Conservation (phyloP, 1,140 invertebrate genomes). For the Megathymus violae region DNA sequence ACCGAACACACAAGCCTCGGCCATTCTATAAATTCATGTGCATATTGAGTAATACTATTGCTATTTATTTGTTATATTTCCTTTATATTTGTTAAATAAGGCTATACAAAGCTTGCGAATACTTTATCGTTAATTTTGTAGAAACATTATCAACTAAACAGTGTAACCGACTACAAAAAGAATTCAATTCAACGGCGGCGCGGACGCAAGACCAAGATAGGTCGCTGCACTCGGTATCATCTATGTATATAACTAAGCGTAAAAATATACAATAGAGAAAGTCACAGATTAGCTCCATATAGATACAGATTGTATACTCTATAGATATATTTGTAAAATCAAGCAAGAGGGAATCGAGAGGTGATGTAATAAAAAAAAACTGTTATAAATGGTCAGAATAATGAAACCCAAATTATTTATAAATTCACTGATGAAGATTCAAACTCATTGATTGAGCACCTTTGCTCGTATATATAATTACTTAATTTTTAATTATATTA, state of each 20-base stretch:
- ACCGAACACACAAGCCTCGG: conserved; percentile 72
- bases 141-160: conserved; percentile 5
- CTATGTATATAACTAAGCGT: background rate
- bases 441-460: no score
- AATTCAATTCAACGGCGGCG: conserved; percentile 50
- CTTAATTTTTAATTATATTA: no score
- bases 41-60: conserved; percentile 28
- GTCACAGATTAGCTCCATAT: no score
- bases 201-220: conserved; percentile 45
- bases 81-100: background rate
- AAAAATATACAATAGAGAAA: no score
- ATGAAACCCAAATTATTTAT: no score
- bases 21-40: conserved; percentile 61
- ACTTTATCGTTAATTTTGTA: background rate
- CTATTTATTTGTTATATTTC: background rate
- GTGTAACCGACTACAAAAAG: conserved; percentile 28
- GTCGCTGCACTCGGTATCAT: conserved; percentile 42
- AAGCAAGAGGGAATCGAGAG: no score
- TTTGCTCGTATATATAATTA: no score
- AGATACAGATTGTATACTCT: no score
- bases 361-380: no score
- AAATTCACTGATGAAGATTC: no score
- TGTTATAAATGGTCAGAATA: no score
- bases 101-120: background rate
- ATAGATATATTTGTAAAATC: no score